Evolutionary conservation across 2,888 invertebrate species (phyloP).

Genomic region (Morpho deidamia): DNA sequence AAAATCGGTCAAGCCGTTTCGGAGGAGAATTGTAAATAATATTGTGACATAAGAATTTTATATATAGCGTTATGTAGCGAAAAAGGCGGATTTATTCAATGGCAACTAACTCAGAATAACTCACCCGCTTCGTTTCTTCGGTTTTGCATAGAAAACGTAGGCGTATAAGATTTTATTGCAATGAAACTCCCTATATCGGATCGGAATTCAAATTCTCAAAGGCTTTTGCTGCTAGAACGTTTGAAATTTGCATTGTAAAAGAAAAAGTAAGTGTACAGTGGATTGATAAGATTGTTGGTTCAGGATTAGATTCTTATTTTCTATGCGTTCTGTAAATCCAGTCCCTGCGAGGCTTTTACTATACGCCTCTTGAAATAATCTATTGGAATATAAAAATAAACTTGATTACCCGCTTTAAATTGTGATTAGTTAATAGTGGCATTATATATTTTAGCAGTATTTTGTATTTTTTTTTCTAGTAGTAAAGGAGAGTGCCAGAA

Average conservation of each 20-base stretch:
- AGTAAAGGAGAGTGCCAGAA: no score
- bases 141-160: constrained; percentile 62
- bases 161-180: constrained; percentile 62
- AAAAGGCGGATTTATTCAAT: no score
- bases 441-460: no score
- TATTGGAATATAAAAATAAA: no score
- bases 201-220: constrained; percentile 42
- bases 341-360: no score
- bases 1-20: no score
- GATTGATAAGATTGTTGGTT: neutral
- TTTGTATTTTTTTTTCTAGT: no score
- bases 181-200: constrained; percentile 39
- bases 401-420: no score
- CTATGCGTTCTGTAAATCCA: neutral
- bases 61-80: neutral
- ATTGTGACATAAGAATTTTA: no score
- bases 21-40: no score
- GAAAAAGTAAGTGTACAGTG: constrained; percentile 3
- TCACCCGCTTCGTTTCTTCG: constrained; percentile 31
- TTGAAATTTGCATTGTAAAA: constrained; percentile 31
- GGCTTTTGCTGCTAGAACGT: constrained; percentile 41
- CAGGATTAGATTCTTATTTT: constrained; percentile 13
- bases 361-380: no score
- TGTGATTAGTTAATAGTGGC: no score
- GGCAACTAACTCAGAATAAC: constrained; percentile 35